Evolutionary conservation across 2,113 vertebrate species (phyloP), one percentile per base, ranked within the genome.

Genomic region (Paedocypris sp.): DNA sequence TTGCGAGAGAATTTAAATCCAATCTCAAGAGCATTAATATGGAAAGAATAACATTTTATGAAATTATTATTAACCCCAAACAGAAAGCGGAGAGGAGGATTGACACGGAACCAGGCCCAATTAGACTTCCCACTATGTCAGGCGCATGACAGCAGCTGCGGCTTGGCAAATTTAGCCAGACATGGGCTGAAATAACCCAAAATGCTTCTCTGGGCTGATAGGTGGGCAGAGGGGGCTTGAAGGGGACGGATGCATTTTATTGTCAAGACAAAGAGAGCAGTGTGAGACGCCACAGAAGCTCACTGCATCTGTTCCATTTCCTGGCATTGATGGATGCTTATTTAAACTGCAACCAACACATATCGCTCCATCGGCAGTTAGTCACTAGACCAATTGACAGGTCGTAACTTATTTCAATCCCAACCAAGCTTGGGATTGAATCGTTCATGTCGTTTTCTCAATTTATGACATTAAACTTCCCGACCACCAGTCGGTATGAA

Each of bases 1-100:
- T 71, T 74, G 74, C 66, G 71, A 4, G 35, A 71, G 70, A 77
- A 75, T 80, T 81, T 77, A 60, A 72, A 68, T 68, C 70, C 64
- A 59, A 80, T 68, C 63, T 68, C 62, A 58, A 67, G 58, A 57
- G 62, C 75, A 54, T 74, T 81, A 77, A 79, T 78, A 68, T 72
- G 72, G 66, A 66, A 72, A 69, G 39, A 51, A 62, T 35, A 52
- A 71, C 72, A 75, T 57, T 75, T 75, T 73, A 68, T 67, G 63
- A 43, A 61, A 63, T 71, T 71, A 67, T 73, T 69, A 61, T 69
- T 74, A 42, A 48, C 67, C 63, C 36, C 68, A 76, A 65, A 56
- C 43, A 57, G 32, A 63, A 54, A 72, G 65, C 54, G 19, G 35
- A 68, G 69, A 43, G 32, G 29, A 47, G 62, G 60, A 73, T 73